Percentiles rank a stretch among this genome's conserved stretches.
These are phyloP conservation scores for Valencia hispanica DNA, from an alignment of 2,797 vertebrate genomes.

Conservation along the genomic window DNA sequence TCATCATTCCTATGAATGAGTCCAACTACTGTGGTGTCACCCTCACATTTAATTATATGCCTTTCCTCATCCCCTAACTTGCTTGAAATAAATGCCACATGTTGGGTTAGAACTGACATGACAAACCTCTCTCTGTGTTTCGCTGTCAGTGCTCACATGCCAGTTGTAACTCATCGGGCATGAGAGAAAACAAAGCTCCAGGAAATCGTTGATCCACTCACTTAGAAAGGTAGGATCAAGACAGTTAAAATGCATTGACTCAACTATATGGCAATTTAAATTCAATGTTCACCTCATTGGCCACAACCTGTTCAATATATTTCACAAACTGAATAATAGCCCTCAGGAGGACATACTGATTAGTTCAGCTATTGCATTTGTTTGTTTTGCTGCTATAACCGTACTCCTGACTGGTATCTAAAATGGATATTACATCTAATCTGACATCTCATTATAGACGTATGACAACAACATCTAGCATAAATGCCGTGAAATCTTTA, in stretches of 20 bases:
- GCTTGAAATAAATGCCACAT: conserved; percentile 37
- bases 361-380: not conserved
- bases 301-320: not conserved
- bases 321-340: conserved; percentile 2
- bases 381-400: not conserved
- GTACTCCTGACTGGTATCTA: not conserved
- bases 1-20: not conserved
- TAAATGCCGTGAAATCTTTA: conserved; percentile 23
- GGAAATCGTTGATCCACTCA: not conserved
- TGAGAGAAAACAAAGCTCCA: not conserved
- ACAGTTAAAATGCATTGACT: conserved; percentile 1
- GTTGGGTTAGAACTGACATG: conserved; percentile 12
- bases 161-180: conserved; percentile 2
- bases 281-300: not conserved
- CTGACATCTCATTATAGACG: not conserved
- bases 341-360: not conserved
- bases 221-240: not conserved
- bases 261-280: not conserved
- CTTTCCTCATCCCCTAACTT: conserved; percentile 7
- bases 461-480: not conserved
- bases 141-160: conserved; percentile 3
- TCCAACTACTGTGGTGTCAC: conserved; percentile 8
- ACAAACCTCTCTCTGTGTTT: not conserved
- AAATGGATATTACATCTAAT: conserved; percentile 4
- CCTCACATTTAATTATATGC: conserved; percentile 4